Base-by-base conservation (phyloP, 2,888 invertebrate species). In the Coenonympha glycerion region DNA sequence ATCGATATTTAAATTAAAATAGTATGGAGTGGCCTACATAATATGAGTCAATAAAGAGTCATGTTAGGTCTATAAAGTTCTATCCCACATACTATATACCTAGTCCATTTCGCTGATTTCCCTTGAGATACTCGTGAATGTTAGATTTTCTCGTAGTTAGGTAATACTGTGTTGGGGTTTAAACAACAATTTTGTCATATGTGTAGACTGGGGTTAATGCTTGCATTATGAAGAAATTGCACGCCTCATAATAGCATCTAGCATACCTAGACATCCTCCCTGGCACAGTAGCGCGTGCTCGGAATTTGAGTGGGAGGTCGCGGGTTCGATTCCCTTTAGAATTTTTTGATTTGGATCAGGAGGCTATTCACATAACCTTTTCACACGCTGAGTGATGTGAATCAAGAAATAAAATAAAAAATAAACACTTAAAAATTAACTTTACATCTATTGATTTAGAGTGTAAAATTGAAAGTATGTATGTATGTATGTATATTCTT, bases 61-160 rank as follows among this genome's bases (percentile, higher is more conserved):
- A 31, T 54, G 48, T 31, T 9, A 41, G n/a, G 52, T 52, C 13
- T 24, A 15, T 44, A 34, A 37, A 19, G 31, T 19, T 41, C 28
- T 42, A 44, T 52, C 55, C 52, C 49, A 44, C 54, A 50, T 58
- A 59, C 61, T 56, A 62, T 61, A 56, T 57, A 61, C 56, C 53
- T 57, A 61, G 56, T 53, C 61, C 56, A 54, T 60, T 59, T 51
- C 52, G 37, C 40, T 61, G 61, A 64, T 65, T 65, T 65, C 64
- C 62, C 64, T 11, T 1, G 59, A 50, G 60, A 51, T 37, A 31
- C n/a, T n/a, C 21, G 33, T 15, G 41, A 48, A 41, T 41, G 52
- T 53, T 49, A 50, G 56, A 58, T 48, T 52, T 48, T 56, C 52
- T 51, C 44, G 24, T 26, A 50, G 49, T 53, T 47, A 53, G 49